Evolutionary conservation across 2,797 vertebrate species (phyloP), one percentile per base, ranked within the genome.

Genomic region (Rhinogobio ventralis): DNA sequence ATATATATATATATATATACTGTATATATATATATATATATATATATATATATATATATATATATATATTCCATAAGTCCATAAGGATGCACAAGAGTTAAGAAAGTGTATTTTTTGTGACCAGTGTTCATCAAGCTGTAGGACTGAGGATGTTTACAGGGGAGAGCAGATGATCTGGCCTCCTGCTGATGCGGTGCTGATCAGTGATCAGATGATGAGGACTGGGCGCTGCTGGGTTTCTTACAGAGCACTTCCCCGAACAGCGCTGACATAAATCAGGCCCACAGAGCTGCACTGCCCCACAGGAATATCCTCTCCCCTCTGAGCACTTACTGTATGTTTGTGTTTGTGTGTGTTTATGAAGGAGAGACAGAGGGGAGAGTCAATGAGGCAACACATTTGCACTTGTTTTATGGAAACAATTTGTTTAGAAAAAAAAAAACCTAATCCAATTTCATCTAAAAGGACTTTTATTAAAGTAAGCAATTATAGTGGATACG

Each of bases 261-360:
- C 72, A 88, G 78, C 87, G 84, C 89, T 88, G 90, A 89, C 90
- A 93, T 92, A 90, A 94, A 94, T 93, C 91, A 91, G 86, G 83
- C 53, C 53, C 87, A 90, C 77, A 17, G 45, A 74, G 76, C 73
- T 57, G 79, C 68, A 81, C 62, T 87, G 79, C 82, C 67, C 81
- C 79, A 79, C 33, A 80, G 51, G 49, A 68, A 68, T 14, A 69
- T 80, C 69, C 49, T 86, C 81, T 81, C 55, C 55, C 68, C 39
- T 73, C 51, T 69, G 23, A 86, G 60, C 64, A 57, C 42, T 45
- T 36, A 67, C 64, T 64, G 73, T 30, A 72, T 69, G 60, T 51
- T 19, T 79, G 60, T 28, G 51, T 62, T 60, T 36, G 39, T 66
- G 69, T 39, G 45, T 17, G 64, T 33, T 25, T 57, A 68, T 75